phyloP scores from a whole-genome alignment of 2,888 invertebrate genomes.

The Horisme vitalbata region DNA sequence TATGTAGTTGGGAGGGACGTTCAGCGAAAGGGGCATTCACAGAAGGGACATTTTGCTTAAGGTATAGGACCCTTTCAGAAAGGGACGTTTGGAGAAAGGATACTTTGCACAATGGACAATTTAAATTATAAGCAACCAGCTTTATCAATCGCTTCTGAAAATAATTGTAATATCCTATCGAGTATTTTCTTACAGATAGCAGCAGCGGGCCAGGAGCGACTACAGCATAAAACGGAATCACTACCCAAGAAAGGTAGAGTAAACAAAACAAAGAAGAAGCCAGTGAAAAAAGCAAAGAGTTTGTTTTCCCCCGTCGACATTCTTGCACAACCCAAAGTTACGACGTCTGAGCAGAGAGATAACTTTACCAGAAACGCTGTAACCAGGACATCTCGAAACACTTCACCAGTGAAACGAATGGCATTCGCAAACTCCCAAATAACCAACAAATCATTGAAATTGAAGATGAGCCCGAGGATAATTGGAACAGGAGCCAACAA shows the following conservation, averaged over 20 bases:
- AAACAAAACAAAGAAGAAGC: constrained; percentile 34
- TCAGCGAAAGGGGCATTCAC: no score
- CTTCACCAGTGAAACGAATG: constrained; percentile 33
- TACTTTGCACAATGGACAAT: no score
- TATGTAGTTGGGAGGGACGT: no score
- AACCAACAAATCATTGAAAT: constrained; percentile 12
- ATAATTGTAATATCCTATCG: not conserved
- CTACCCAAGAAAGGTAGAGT: constrained; percentile 39
- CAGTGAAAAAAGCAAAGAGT: constrained; percentile 43
- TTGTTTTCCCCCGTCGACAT: constrained; percentile 29
- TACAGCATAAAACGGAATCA: constrained; percentile 23
- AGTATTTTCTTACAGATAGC: constrained; percentile 37
- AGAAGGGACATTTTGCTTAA: no score
- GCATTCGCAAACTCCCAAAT: constrained; percentile 16
- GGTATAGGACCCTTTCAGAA: no score
- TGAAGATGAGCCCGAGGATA: constrained; percentile 18
- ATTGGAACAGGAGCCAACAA: not conserved
- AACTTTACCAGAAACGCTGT: constrained; percentile 16
- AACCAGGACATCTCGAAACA: constrained; percentile 33
- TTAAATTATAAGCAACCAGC: no score
- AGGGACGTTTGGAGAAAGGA: no score
- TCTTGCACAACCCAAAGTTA: constrained; percentile 23
- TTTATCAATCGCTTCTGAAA: not conserved
- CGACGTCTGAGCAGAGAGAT: constrained; percentile 36
- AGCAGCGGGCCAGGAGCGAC: constrained; percentile 20